Conservation (phyloP, 37 sponge, comb jelly and placozoan genomes). For the Agelas oroides region DNA sequence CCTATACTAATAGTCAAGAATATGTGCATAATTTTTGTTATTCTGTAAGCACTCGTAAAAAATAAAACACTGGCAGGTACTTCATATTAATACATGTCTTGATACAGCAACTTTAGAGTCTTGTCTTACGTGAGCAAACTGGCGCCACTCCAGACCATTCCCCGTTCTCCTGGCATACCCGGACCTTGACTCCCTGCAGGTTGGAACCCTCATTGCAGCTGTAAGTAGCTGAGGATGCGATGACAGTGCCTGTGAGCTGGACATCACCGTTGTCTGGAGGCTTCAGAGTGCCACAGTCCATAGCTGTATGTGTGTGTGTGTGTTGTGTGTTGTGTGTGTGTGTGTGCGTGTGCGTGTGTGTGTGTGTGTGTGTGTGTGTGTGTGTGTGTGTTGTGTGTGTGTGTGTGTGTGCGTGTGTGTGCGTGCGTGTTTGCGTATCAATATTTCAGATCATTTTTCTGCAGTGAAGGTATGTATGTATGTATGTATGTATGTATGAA, state of each 20-base stretch:
- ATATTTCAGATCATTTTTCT: neutral
- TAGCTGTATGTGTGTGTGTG: neutral
- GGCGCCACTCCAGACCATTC: slow-evolving; percentile 38
- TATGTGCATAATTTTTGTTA: no score
- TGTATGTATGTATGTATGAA: slow-evolving; percentile 17
- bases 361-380: no score
- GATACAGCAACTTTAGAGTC: no score
- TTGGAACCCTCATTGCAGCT: slow-evolving; percentile 12
- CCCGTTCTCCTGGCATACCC: slow-evolving; percentile 28
- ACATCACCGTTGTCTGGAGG: slow-evolving; percentile 14
- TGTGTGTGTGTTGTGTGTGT: no score
- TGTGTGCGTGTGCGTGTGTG: no score
- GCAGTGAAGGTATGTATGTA: slow-evolving; percentile 13
- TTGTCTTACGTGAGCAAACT: slow-evolving; percentile 9
- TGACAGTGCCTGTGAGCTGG: neutral
- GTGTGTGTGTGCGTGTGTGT: no score
- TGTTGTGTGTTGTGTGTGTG: no score
- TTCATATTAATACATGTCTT: no score
- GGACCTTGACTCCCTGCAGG: neutral
- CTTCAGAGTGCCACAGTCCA: slow-evolving; percentile 3
- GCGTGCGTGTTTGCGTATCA: neutral
- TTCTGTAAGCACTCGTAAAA: no score
- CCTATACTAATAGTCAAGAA: no score
- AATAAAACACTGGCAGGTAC: no score
- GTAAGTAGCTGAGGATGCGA: slow-evolving; percentile 18